Conservation (phyloP, 2,888 invertebrate species). For the Dendrolimus pini region DNA sequence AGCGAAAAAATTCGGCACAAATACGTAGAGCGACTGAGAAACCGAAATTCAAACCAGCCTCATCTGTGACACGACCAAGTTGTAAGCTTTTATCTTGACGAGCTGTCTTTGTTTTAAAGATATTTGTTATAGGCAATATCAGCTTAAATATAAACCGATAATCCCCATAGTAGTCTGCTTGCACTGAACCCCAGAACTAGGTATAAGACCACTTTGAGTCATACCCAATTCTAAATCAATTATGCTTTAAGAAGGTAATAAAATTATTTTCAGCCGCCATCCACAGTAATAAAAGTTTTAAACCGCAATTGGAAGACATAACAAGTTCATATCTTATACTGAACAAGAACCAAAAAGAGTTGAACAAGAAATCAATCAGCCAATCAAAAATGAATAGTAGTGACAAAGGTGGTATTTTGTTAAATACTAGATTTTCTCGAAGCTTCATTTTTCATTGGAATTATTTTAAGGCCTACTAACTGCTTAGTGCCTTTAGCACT, state of each 20-base stretch:
- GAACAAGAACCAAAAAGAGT: slow-evolving; percentile 25
- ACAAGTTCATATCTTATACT: slow-evolving; percentile 54
- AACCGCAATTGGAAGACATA: slow-evolving; percentile 58
- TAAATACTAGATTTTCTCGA: too few relatives aligned
- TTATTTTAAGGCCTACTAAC: too few relatives aligned
- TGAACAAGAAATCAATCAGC: slow-evolving; percentile 3
- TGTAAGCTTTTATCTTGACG: slow-evolving; percentile 12
- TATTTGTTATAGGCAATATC: too few relatives aligned
- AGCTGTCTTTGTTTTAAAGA: too few relatives aligned
- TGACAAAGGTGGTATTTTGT: slow-evolving; percentile 9
- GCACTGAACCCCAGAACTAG: too few relatives aligned
- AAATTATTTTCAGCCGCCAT: slow-evolving; percentile 30
- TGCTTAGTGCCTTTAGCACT: too few relatives aligned
- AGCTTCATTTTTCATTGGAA: too few relatives aligned
- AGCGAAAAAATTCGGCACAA: slow-evolving; percentile 1
- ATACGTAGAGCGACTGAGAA: slow-evolving; percentile 1
- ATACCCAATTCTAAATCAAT: too few relatives aligned
- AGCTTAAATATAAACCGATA: too few relatives aligned
- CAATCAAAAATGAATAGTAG: neutral
- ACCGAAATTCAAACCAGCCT: neutral
- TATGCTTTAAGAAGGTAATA: too few relatives aligned
- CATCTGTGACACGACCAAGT: slow-evolving; percentile 5
- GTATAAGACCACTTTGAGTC: too few relatives aligned
- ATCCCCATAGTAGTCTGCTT: too few relatives aligned
- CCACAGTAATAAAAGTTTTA: slow-evolving; percentile 36